Evolutionary conservation across 2,888 invertebrate genomes (phyloP).

Genomic region (Pardosa pseudoannulata): DNA sequence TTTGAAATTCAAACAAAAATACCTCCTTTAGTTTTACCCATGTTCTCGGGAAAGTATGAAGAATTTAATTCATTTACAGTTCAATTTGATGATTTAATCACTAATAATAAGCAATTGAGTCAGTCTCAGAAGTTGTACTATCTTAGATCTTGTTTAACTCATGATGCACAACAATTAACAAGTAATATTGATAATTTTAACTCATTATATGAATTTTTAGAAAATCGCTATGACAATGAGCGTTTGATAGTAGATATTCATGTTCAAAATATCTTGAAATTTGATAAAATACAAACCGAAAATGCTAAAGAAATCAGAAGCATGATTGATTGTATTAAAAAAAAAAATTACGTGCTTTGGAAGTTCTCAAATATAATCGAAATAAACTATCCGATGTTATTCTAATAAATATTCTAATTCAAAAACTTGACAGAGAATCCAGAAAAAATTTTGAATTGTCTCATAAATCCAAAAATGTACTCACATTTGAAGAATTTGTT

Average conservation of each 20-base stretch:
- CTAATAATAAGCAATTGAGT: not conserved
- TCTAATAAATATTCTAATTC: not conserved
- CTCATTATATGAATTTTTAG: conserved; percentile 9
- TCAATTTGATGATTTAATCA: conserved; percentile 15
- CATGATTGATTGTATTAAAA: conserved; percentile 1
- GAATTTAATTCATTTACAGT: not conserved
- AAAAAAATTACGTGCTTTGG: not conserved
- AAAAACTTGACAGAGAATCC: conserved; percentile 1
- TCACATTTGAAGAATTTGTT: conserved; percentile 12
- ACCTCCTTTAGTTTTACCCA: too few relatives aligned
- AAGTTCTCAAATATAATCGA: not conserved
- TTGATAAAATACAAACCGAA: conserved; percentile 9
- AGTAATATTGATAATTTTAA: not conserved
- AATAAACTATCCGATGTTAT: not conserved
- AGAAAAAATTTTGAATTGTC: conserved; percentile 2
- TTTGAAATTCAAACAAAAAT: not conserved
- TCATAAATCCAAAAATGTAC: conserved; percentile 1
- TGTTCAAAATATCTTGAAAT: not conserved
- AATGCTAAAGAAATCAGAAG: conserved; percentile 2
- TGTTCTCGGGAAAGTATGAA: conserved; percentile 1
- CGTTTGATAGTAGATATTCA: conserved; percentile 15
- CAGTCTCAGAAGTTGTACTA: not conserved
- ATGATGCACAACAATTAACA: conserved; percentile 1
- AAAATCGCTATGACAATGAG: not conserved
- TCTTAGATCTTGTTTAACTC: not conserved